Conservation (phyloP, 2,888 invertebrate species). For the Parascotia fuliginaria region DNA sequence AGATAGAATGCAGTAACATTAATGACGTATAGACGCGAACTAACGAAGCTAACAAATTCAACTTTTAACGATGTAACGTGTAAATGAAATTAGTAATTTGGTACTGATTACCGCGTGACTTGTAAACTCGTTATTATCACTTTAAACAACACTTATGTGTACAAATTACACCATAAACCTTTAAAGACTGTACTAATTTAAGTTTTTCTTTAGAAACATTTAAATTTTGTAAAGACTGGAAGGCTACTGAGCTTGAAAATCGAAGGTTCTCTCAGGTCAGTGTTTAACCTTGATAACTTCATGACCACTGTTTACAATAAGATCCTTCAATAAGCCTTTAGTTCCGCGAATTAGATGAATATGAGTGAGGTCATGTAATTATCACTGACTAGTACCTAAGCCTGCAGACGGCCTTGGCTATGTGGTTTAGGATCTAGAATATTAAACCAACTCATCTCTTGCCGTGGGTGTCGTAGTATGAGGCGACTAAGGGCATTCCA, state of each 20-base stretch:
- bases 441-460: too few species aligned
- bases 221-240: not conserved
- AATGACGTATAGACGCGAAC: constrained; percentile 3
- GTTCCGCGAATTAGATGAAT: constrained; percentile 1
- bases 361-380: constrained; percentile 7
- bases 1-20: constrained; percentile 9
- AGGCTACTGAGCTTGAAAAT: constrained; percentile 8
- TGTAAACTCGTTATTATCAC: constrained; percentile 1
- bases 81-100: constrained; percentile 32
- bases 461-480: too few species aligned
- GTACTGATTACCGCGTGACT: constrained; percentile 26
- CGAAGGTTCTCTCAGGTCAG: constrained; percentile 4
- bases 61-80: constrained; percentile 19
- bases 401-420: not conserved
- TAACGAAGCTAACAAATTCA: constrained; percentile 16
- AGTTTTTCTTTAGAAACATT: not conserved
- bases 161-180: not conserved
- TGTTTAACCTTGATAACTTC: constrained; percentile 3
- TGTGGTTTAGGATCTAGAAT: too few species aligned
- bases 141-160: not conserved
- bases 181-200: not conserved
- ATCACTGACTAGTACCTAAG: not conserved
- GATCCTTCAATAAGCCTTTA: constrained; percentile 1
- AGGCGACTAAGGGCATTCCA: too few species aligned
- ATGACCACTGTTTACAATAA: constrained; percentile 6